These are phyloP conservation scores for Psophia crepitans DNA, from an alignment of 2,113 vertebrate genomes.

Conservation along the genomic window DNA sequence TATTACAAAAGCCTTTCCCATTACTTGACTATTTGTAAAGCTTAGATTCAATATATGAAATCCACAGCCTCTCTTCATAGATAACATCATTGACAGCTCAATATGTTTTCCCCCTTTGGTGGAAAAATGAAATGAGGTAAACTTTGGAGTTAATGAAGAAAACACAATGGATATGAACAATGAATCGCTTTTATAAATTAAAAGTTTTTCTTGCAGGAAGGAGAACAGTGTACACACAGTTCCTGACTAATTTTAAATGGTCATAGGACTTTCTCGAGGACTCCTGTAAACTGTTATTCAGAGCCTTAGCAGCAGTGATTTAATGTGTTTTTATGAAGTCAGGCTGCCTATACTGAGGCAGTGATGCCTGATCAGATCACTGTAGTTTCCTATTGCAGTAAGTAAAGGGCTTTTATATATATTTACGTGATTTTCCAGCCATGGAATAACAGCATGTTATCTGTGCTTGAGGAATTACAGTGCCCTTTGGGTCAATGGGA, in stretches of 20 bases:
- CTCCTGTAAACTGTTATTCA: slow-evolving; percentile 22
- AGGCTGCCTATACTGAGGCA: not conserved
- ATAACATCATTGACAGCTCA: slow-evolving; percentile 44
- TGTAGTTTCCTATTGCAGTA: not conserved
- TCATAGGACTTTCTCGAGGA: slow-evolving; percentile 15
- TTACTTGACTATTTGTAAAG: slow-evolving; percentile 68
- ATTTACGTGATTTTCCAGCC: not conserved
- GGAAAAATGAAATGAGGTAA: slow-evolving; percentile 53
- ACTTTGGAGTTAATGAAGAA: slow-evolving; percentile 66
- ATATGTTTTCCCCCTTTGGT: slow-evolving; percentile 38
- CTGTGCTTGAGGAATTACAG: not conserved
- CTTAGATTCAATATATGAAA: slow-evolving; percentile 70
- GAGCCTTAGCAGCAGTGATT: not conserved
- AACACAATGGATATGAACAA: slow-evolving; percentile 49
- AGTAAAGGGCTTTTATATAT: not conserved
- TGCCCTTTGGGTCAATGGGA: not conserved
- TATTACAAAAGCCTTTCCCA: slow-evolving; percentile 64
- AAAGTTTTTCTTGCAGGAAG: slow-evolving; percentile 1
- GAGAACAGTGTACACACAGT: not conserved
- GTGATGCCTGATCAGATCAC: not conserved
- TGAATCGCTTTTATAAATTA: slow-evolving; percentile 24
- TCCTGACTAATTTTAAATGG: not conserved
- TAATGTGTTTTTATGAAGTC: slow-evolving; percentile 23
- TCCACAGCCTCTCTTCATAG: slow-evolving; percentile 19
- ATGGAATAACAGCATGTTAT: not conserved